Percentiles rank a stretch among this genome's conserved stretches.
phyloP scores from a whole-genome alignment of 2,113 vertebrate species.

The Numenius arquata region DNA sequence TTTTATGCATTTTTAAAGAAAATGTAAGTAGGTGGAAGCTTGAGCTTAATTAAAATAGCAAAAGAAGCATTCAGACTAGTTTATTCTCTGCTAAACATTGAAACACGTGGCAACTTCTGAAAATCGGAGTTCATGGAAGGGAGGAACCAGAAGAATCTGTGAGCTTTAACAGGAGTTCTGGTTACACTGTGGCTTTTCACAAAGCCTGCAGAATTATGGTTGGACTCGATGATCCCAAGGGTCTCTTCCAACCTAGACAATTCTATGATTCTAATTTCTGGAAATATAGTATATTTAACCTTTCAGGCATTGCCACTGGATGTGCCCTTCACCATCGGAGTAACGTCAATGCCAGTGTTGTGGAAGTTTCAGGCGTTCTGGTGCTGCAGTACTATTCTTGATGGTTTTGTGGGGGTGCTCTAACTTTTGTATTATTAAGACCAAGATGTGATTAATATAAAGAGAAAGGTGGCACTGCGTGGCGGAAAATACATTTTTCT shows the following conservation, averaged over 20 bases:
- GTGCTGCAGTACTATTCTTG: background rate
- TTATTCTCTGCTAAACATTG: conserved; percentile 41
- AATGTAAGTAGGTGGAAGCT: background rate
- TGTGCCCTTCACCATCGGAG: background rate
- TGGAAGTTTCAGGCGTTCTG: background rate
- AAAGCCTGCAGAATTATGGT: background rate
- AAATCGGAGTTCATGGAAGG: background rate
- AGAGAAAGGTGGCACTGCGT: background rate
- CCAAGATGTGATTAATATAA: background rate
- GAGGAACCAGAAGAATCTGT: background rate
- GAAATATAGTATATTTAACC: background rate
- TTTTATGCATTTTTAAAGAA: conserved; percentile 43
- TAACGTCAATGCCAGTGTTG: background rate
- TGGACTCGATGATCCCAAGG: too few relatives aligned
- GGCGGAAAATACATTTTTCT: background rate
- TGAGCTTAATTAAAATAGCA: conserved; percentile 52
- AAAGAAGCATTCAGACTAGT: conserved; percentile 10
- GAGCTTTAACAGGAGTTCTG: background rate
- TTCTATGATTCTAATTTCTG: too few relatives aligned
- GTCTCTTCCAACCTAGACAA: too few relatives aligned
- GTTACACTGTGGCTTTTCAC: background rate
- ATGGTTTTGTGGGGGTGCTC: background rate
- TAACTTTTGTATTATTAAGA: background rate
- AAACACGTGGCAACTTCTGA: background rate
- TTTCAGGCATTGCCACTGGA: background rate